These are phyloP conservation scores for Phrixothrix hirtus DNA, from an alignment of 2,888 invertebrate species.

Conservation along the genomic window DNA sequence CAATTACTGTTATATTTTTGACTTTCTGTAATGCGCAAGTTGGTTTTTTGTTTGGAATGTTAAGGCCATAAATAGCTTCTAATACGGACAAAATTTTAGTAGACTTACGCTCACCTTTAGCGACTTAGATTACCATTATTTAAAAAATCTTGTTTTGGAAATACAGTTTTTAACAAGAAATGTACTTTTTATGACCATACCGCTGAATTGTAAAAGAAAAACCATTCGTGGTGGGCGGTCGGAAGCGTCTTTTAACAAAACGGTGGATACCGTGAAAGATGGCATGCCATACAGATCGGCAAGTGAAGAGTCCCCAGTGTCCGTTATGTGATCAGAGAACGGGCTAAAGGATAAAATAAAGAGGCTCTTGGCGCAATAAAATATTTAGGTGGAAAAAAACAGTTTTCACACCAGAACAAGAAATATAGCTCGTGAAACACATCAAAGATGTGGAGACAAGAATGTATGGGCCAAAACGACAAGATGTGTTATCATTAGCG, in stretches of 20 bases:
- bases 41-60: neutral
- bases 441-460: neutral
- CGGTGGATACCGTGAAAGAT: neutral
- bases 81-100: neutral
- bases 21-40: neutral
- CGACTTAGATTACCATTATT: neutral
- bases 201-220: neutral
- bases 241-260: no score
- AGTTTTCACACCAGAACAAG: neutral
- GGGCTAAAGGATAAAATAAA: conserved; percentile 1
- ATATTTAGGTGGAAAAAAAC: conserved; percentile 1
- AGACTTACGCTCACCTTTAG: no score
- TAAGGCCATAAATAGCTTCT: neutral
- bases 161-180: neutral
- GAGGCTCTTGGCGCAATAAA: neutral
- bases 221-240: neutral
- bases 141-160: neutral
- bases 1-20: neutral
- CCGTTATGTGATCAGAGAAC: neutral
- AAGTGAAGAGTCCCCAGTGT: neutral
- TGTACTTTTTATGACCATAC: neutral
- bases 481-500: no score
- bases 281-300: neutral
- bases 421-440: neutral
- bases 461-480: neutral